Evolutionary conservation across 2,113 vertebrate species (phyloP).

Genomic region (Thamnophis sirtalis): DNA sequence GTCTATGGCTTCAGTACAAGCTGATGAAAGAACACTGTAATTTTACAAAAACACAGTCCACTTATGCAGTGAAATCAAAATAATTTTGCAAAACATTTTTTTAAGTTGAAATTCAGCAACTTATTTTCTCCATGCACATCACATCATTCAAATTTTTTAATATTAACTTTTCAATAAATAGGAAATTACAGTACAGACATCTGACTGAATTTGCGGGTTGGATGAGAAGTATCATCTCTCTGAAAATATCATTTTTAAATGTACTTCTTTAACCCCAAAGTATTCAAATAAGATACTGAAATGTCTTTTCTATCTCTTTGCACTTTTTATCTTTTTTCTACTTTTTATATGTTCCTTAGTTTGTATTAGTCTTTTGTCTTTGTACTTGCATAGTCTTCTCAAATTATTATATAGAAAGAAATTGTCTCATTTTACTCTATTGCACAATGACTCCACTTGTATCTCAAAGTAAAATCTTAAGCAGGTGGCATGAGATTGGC

Average conservation of each 20-base stretch:
- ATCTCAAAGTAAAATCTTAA: slow-evolving; percentile 33
- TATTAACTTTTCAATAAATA: neutral
- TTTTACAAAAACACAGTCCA: neutral
- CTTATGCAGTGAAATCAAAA: neutral
- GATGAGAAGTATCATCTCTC: neutral
- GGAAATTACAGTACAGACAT: neutral
- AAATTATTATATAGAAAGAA: neutral
- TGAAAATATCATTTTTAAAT: neutral
- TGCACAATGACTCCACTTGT: slow-evolving; percentile 3
- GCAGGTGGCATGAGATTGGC: slow-evolving; percentile 27
- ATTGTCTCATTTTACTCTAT: neutral
- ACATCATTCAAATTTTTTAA: neutral
- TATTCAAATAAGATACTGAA: neutral
- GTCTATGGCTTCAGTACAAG: neutral
- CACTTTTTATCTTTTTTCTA: neutral
- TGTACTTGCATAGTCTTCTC: neutral
- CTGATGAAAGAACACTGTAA: neutral
- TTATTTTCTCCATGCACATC: neutral
- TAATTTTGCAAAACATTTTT: neutral
- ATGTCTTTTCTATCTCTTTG: neutral
- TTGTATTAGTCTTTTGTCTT: neutral
- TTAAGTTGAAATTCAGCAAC: neutral
- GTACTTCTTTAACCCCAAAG: neutral
- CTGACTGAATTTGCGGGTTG: neutral
- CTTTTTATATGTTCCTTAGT: neutral